Conservation (phyloP, 2,797 vertebrate species). For the Threskiornis aethiopicus region DNA sequence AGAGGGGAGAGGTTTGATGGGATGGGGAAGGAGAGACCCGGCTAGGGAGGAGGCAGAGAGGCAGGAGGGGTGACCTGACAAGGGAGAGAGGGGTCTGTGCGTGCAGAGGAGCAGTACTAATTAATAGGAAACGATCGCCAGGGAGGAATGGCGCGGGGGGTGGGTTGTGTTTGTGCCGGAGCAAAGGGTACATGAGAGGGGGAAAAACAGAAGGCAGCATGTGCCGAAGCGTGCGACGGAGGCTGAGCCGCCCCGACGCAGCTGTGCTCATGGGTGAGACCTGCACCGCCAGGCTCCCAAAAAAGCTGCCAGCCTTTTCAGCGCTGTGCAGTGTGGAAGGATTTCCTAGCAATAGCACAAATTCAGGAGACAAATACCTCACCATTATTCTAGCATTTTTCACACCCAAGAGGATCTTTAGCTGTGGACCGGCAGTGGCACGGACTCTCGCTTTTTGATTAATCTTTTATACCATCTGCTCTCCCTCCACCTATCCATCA, state of each 20-base stretch:
- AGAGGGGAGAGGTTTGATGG: neutral
- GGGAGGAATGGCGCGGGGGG: accelerated
- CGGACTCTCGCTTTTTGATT: conserved; percentile 24
- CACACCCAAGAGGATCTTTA: conserved; percentile 56
- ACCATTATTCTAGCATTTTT: conserved; percentile 56
- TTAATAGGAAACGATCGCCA: neutral
- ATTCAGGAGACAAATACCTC: conserved; percentile 57
- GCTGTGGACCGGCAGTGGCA: conserved; percentile 2
- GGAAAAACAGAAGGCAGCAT: neutral
- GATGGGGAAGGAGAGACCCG: neutral
- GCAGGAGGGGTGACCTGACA: neutral
- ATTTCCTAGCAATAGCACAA: conserved; percentile 22
- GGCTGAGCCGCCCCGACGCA: accelerated
- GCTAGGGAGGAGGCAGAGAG: neutral
- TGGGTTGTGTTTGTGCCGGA: neutral
- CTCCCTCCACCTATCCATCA: conserved; percentile 53
- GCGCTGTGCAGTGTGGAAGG: neutral
- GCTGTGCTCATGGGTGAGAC: neutral
- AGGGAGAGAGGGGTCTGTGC: neutral
- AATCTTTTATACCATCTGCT: conserved; percentile 64
- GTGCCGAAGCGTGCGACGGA: accelerated
- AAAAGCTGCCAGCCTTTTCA: neutral
- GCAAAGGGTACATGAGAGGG: accelerated
- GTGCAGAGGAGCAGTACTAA: neutral
- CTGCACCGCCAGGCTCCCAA: neutral